A percentile compares a stretch with the other conserved stretches of the same genome.
Conservation (phyloP, 2,888 invertebrate species). For the Diarsia brunnea region DNA sequence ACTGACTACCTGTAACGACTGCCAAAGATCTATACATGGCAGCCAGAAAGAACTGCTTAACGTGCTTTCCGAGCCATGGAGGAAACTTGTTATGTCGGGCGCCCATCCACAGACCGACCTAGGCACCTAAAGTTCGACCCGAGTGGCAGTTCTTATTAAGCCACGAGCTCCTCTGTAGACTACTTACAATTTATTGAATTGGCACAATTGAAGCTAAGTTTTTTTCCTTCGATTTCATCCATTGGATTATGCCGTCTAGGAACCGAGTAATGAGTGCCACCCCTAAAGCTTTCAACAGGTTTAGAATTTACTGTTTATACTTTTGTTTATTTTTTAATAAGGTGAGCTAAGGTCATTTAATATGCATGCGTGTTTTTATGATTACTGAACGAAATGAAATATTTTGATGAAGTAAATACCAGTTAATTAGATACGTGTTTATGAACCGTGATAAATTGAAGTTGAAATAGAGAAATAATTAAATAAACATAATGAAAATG, state of each 20-base stretch:
- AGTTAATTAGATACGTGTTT: slow-evolving; percentile 4
- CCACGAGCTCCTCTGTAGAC: no score
- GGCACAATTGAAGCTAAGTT: no score
- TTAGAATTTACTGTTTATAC: slow-evolving; percentile 23
- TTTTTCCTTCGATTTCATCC: no score
- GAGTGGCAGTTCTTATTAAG: no score
- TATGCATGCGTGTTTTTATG: slow-evolving; percentile 31
- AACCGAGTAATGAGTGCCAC: background rate
- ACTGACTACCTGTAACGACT: no score
- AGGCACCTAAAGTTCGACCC: no score
- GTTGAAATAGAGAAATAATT: background rate
- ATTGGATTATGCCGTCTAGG: background rate
- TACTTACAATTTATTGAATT: no score
- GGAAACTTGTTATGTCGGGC: no score
- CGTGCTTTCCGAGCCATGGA: no score
- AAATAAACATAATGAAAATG: background rate
- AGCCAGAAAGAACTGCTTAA: no score
- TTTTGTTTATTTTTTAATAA: slow-evolving; percentile 29
- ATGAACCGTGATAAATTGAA: background rate
- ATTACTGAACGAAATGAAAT: slow-evolving; percentile 6
- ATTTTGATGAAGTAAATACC: slow-evolving; percentile 3
- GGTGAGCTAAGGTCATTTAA: slow-evolving; percentile 11
- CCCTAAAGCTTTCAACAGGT: slow-evolving; percentile 49
- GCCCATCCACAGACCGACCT: no score
- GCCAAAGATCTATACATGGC: no score